Base-by-base conservation (phyloP, 35 echinoderm and acorn worm species). In the Ophiothrix spiculata region DNA sequence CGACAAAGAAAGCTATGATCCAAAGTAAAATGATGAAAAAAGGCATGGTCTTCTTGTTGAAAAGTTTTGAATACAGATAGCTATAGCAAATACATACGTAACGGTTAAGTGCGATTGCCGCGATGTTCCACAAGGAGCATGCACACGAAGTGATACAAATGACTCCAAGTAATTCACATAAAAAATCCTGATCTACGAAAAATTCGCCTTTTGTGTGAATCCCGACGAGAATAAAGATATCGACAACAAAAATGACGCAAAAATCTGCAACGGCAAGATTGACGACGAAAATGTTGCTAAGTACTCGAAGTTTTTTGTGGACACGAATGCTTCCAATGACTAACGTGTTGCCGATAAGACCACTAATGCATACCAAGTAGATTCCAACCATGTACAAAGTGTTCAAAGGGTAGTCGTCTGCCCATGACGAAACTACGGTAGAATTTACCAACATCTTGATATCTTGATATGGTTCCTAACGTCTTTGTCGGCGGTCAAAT, bases 161-260 rank as follows among this genome's bases (percentile, higher is more conserved):
- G 42, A 90, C 85, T 40, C 87, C 92, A 37, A 94, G 89, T n/a
- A 90, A 37, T 90, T 94, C 87, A 78, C 92, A 94, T 37, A 94
- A 39, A 16, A 85, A 56, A 25, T 81, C 38, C 32, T 90, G 90
- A 10, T 77, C 75, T 31, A 56, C 42, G 40, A 94, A 94, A 80
- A 90, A 90, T n/a, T 86, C 54, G 15, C 80, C 87, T 39, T 82
- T 79, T 12, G 87, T 77, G 37, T 86, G 32, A 39, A 94, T 56
- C 1, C 92, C 92, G 3, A 86, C 19, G 39, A 86, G 80, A 29
- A 77, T 82, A 78, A 94, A 94, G 19, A 38, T 40, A 77, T 90
- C 85, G 54, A 94, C 89, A 77, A 94, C 83, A 4, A 38, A 81
- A 21, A 82, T 73, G 14, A 94, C 92, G 32, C 64, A 79, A 1